These are phyloP conservation scores for Puffinus mauretanicus DNA, from an alignment of 2,113 vertebrate species.

Conservation along the genomic window DNA sequence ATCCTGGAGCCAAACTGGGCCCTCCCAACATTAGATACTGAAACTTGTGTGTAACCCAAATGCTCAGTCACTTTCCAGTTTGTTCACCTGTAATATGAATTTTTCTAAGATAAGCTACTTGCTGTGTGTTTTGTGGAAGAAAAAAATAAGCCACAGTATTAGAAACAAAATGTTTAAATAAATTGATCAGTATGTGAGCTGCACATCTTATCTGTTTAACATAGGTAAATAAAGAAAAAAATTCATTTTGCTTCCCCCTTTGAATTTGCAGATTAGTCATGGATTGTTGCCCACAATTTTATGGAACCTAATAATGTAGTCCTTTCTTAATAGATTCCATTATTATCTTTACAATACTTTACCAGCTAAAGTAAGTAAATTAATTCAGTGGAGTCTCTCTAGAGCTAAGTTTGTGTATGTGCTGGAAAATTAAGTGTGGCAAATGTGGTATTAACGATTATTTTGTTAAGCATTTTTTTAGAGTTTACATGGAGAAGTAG, in stretches of 20 bases:
- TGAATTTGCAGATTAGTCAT: slow-evolving; percentile 35
- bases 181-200: not conserved
- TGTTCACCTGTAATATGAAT: not conserved
- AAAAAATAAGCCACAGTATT: not conserved
- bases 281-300: slow-evolving; percentile 38
- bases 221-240: not conserved
- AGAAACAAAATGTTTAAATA: not conserved
- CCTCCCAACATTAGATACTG: not conserved
- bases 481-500: not conserved
- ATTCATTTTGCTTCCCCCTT: not conserved
- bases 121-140: not conserved
- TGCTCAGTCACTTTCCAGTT: not conserved
- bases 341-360: slow-evolving; percentile 35
- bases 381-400: slow-evolving; percentile 6
- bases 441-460: not conserved
- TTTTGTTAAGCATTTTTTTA: not conserved
- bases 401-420: not conserved
- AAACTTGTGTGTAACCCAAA: not conserved
- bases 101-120: not conserved
- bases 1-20: not conserved
- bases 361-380: slow-evolving; percentile 20
- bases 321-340: slow-evolving; percentile 21
- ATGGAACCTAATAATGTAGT: slow-evolving; percentile 1
- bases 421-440: slow-evolving; percentile 7
- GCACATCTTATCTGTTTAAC: not conserved